Base-by-base conservation (phyloP, 2,113 vertebrate genomes). In the Proteles cristata region DNA sequence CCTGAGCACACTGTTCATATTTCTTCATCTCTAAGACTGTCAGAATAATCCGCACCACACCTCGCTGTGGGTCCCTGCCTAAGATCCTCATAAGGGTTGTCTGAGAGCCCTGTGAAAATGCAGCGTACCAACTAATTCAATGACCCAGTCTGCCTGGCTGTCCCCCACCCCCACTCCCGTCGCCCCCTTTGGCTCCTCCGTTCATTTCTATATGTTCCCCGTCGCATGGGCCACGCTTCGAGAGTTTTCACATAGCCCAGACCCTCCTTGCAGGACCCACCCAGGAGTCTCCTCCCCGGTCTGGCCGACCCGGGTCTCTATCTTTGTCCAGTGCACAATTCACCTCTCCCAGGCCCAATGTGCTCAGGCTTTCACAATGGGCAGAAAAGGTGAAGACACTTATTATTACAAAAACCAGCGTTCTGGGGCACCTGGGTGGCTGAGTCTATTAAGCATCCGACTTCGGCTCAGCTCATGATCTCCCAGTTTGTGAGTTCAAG, bases 1-100 rank as follows among this genome's bases (percentile, higher is more conserved):
- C 15, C 80, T 17, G 43, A 80, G 68, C 8, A 58, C 3, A 11
- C 0, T 0, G 23, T 21, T 53, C 58, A 35, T 12, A 2, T 14
- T 33, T 65, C 10, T 21, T 69, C 28, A 68, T 35, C 73, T 90
- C 50, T 35, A 33, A 45, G 69, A 33, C 68, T 21, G 23, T 50
- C 35, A 28, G 1, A 69, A 82, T 8, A 25, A 39, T 0, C 33
- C 11, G 10, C 1, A 7, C 7, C 7, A 0, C 3, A 16, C 7
- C 50, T 14, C n/a, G 50, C 39, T 69, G n/a, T 48, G 53, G 53
- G 33, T 50, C 39, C 33, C 43, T 23, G n/a, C 48, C 35, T 58
- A 6, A 55, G 69, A 31, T 66, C 11, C 48, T n/a, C 9, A 0
- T 11, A 53, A 68, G 23, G 45, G 45, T 73, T 63, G 23, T 81